phyloP scores from a whole-genome alignment of 2,888 invertebrate species.

The Hirtodrosophila cameraria region DNA sequence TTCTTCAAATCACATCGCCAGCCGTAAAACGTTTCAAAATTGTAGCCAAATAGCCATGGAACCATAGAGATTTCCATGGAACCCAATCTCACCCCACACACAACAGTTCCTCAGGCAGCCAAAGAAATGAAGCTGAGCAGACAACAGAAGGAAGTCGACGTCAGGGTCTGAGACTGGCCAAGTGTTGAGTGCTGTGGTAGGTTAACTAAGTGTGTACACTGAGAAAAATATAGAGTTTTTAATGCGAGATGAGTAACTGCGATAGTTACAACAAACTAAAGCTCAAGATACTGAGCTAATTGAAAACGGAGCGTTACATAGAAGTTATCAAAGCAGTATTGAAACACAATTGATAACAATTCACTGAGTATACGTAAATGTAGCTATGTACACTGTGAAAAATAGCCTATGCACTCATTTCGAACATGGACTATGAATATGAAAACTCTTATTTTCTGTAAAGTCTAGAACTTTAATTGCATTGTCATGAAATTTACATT shows the following conservation, averaged over 20 bases:
- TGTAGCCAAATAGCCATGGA: slow-evolving; percentile 67
- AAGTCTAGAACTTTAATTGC: too few species aligned
- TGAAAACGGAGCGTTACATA: too few species aligned
- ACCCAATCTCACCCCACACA: slow-evolving; percentile 44
- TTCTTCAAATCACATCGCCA: slow-evolving; percentile 57
- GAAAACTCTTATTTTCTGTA: too few species aligned
- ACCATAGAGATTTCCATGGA: slow-evolving; percentile 66
- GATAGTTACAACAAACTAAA: too few species aligned
- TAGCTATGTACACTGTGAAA: too few species aligned
- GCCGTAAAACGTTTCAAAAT: slow-evolving; percentile 76
- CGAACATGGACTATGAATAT: too few species aligned
- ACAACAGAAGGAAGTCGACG: slow-evolving; percentile 13
- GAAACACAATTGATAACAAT: too few species aligned
- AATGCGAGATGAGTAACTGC: neutral
- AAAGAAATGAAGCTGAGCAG: slow-evolving; percentile 28
- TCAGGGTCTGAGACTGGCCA: slow-evolving; percentile 38
- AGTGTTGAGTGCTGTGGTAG: slow-evolving; percentile 63
- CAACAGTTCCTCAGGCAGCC: slow-evolving; percentile 34
- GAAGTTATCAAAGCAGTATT: too few species aligned
- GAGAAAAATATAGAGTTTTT: slow-evolving; percentile 17
- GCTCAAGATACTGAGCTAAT: too few species aligned
- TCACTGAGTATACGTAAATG: too few species aligned
- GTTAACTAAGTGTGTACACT: slow-evolving; percentile 48
- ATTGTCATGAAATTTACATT: too few species aligned
- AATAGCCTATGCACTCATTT: too few species aligned